phyloP scores from a whole-genome alignment of 2,888 invertebrate genomes.

The Aelia acuminata region DNA sequence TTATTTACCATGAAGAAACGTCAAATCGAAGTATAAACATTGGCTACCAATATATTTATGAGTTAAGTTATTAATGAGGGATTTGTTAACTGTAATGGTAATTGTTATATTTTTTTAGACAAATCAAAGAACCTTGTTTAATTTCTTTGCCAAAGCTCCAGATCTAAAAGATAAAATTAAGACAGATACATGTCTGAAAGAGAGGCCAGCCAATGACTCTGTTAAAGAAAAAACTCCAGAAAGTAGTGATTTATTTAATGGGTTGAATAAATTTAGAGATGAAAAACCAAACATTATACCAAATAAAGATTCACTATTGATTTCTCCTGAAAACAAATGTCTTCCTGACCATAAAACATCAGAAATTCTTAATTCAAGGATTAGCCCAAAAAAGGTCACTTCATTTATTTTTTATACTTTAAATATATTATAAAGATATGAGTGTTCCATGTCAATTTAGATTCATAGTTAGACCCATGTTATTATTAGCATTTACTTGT shows the following conservation, averaged over 20 bases:
- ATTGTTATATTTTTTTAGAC: not conserved
- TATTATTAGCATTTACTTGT: not conserved
- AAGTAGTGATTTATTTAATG: not conserved
- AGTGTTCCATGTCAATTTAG: not conserved
- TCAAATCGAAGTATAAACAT: not conserved
- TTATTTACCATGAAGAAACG: slow-evolving; percentile 31
- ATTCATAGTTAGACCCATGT: not conserved
- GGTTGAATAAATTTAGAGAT: not conserved
- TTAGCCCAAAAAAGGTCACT: not conserved
- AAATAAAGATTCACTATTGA: not conserved
- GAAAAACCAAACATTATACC: not conserved
- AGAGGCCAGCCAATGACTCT: not conserved
- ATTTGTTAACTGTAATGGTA: not conserved
- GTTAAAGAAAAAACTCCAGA: not conserved
- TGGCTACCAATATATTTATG: not conserved
- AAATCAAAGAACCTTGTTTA: not conserved
- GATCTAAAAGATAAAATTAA: not conserved
- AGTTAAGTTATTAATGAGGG: not conserved
- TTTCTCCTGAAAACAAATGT: not conserved
- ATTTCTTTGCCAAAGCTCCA: not conserved
- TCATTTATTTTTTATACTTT: not conserved
- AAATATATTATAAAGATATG: not conserved
- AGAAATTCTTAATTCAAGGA: not conserved
- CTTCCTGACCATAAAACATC: not conserved
- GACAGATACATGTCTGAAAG: not conserved